Conservation (phyloP, 92 coral and sea anemone genomes). For the Epizoanthus rinbou region DNA sequence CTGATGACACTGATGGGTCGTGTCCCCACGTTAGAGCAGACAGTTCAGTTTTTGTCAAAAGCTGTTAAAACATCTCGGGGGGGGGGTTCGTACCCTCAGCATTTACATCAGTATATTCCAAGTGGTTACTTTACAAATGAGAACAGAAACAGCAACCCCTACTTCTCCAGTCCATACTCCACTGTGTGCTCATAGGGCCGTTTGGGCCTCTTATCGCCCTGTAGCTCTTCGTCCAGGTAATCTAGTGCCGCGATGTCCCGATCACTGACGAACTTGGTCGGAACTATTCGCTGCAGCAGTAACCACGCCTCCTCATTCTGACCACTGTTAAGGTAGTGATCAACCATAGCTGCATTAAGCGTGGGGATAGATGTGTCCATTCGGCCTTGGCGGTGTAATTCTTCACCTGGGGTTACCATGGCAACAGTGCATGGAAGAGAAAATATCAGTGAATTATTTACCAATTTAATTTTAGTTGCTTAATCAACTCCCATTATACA, state of each 20-base stretch:
- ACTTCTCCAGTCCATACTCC: slow-evolving; percentile 83
- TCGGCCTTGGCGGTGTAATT: slow-evolving; percentile 64
- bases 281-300: slow-evolving; percentile 82
- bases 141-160: background rate
- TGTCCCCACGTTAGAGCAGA: too few relatives aligned
- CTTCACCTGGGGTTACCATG: slow-evolving; percentile 49
- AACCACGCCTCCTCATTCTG: slow-evolving; percentile 84
- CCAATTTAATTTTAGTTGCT: too few relatives aligned
- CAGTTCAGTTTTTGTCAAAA: too few relatives aligned
- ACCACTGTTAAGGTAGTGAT: slow-evolving; percentile 80
- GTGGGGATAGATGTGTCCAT: slow-evolving; percentile 78
- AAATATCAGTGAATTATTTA: background rate
- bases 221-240: slow-evolving; percentile 75
- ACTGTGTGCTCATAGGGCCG: slow-evolving; percentile 78
- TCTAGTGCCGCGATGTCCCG: slow-evolving; percentile 94
- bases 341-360: slow-evolving; percentile 83
- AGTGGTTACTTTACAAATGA: too few relatives aligned
- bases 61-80: too few relatives aligned
- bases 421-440: background rate
- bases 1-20: too few relatives aligned
- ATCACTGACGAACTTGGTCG: slow-evolving; percentile 73
- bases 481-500: too few relatives aligned
- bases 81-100: too few relatives aligned
- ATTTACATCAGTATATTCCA: too few relatives aligned
- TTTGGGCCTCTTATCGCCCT: slow-evolving; percentile 62